Conservation (phyloP, 2,888 invertebrate species). For the Rhingia campestris region DNA sequence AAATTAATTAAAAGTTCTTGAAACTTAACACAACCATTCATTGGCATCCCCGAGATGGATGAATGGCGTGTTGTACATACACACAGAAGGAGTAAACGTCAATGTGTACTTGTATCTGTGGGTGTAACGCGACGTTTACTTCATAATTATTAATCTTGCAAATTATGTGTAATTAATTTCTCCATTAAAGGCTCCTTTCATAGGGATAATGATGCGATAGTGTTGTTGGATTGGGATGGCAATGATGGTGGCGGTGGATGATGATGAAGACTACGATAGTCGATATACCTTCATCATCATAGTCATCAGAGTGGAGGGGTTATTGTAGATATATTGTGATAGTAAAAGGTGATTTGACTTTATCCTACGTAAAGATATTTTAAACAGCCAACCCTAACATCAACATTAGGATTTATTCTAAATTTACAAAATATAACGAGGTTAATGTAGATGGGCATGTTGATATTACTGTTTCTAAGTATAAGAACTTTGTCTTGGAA, state of each 20-base stretch:
- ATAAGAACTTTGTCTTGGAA: too few relatives aligned
- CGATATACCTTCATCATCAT: conserved; percentile 30
- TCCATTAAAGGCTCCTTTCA: conserved; percentile 73
- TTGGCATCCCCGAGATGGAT: conserved; percentile 41
- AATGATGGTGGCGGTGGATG: conserved; percentile 11
- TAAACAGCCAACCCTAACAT: too few relatives aligned
- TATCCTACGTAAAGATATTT: too few relatives aligned
- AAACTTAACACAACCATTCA: conserved; percentile 70
- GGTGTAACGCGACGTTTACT: conserved; percentile 39
- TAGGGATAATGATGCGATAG: conserved; percentile 16
- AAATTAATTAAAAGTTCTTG: conserved; percentile 70
- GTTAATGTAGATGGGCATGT: too few relatives aligned
- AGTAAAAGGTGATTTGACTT: too few relatives aligned
- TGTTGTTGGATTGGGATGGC: background rate
- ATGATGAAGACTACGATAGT: conserved; percentile 40
- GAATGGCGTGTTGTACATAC: background rate
- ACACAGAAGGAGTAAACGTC: background rate
- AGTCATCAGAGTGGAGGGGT: background rate
- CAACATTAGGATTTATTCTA: too few relatives aligned
- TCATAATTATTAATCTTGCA: conserved; percentile 75
- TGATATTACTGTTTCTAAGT: too few relatives aligned
- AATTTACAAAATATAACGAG: too few relatives aligned
- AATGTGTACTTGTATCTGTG: background rate
- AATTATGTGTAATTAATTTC: conserved; percentile 76
- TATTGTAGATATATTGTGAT: background rate